These are phyloP conservation scores for Ferdinandea cuprea DNA, from an alignment of 2,888 invertebrate species.

Conservation along the genomic window DNA sequence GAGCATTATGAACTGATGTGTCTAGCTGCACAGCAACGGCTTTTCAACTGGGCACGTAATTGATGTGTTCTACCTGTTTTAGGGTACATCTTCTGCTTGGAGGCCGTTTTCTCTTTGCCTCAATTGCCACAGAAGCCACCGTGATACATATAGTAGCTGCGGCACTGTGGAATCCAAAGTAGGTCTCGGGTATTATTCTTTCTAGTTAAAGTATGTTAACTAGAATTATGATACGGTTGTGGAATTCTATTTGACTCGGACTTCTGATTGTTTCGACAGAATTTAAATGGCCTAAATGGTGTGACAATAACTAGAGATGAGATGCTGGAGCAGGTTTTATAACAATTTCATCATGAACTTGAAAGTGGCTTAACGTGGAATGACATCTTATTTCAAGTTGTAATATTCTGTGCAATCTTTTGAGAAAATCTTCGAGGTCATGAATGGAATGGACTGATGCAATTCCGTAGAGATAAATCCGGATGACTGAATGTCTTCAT, in stretches of 20 bases:
- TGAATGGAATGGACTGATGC: conserved; percentile 40
- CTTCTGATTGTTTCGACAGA: conserved; percentile 43
- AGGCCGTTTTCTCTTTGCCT: conserved; percentile 49
- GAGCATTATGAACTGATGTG: conserved; percentile 2
- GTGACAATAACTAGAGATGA: conserved; percentile 10
- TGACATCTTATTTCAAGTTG: conserved; percentile 21
- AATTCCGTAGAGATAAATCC: conserved; percentile 4
- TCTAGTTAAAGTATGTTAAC: conserved; percentile 52
- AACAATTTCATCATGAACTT: neutral
- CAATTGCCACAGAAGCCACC: conserved; percentile 5
- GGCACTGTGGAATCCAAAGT: conserved; percentile 41
- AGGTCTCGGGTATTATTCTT: conserved; percentile 52
- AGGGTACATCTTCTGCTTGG: conserved; percentile 50
- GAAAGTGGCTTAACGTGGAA: conserved; percentile 5
- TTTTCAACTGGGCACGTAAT: conserved; percentile 60
- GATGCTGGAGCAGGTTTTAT: conserved; percentile 44
- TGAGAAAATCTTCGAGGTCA: conserved; percentile 51
- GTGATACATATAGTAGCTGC: neutral
- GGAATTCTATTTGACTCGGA: conserved; percentile 38
- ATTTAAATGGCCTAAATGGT: conserved; percentile 3
- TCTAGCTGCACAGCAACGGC: neutral
- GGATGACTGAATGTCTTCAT: neutral
- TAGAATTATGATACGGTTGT: conserved; percentile 45
- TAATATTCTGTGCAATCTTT: conserved; percentile 15
- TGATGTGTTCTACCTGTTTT: conserved; percentile 65